A percentile compares a stretch with the other conserved stretches of the same genome.
Evolutionary conservation across 1,140 invertebrate species (phyloP).

Genomic region (Littorina saxatilis): DNA sequence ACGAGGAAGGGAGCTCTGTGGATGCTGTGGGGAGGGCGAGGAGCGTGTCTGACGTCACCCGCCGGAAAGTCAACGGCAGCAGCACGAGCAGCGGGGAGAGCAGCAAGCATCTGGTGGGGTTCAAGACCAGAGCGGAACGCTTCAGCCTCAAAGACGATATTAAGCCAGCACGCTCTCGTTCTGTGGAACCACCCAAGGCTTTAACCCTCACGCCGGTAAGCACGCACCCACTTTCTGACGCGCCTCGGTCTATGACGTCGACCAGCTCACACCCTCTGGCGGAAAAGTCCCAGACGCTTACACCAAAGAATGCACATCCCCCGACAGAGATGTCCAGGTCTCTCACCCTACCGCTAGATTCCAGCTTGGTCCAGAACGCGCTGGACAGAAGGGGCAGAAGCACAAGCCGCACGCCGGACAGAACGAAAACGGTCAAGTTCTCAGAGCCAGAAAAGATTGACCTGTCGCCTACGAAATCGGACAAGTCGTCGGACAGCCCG

Average conservation of each 20-base stretch:
- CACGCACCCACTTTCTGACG: background rate
- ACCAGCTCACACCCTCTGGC: background rate
- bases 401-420: background rate
- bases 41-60: background rate
- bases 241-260: background rate
- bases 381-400: background rate
- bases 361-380: background rate
- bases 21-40: background rate
- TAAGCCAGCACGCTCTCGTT: background rate
- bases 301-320: background rate
- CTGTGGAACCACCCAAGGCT: no score
- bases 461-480: background rate
- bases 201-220: background rate
- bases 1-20: background rate
- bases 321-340: background rate
- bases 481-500: constrained; percentile 2
- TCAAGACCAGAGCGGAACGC: constrained; percentile 1
- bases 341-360: background rate
- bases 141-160: background rate
- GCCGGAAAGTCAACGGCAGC: no score
- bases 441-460: background rate
- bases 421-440: background rate
- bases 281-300: background rate
- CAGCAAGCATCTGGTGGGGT: constrained; percentile 6
- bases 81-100: no score